phyloP scores from a whole-genome alignment of 1,140 invertebrate genomes.

The Bathynomus jamesi region DNA sequence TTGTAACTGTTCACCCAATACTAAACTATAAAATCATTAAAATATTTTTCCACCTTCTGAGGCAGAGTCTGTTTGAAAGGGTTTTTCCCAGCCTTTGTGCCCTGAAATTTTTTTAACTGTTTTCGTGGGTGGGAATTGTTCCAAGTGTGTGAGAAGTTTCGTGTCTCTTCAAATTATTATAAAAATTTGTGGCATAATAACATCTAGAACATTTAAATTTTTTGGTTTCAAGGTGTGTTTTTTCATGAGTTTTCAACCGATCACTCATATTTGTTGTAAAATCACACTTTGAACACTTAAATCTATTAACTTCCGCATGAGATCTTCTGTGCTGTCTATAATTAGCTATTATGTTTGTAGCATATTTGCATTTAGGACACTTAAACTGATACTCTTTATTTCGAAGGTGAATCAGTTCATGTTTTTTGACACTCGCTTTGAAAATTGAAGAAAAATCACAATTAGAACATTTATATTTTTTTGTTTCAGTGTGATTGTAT shows the following conservation, averaged over 20 bases:
- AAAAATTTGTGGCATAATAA: background rate
- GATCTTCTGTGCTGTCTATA: background rate
- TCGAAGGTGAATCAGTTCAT: background rate
- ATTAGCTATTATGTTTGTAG: background rate
- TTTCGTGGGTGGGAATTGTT: no score
- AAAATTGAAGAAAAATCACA: background rate
- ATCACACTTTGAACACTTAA: background rate
- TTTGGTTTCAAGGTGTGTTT: background rate
- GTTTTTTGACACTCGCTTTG: background rate
- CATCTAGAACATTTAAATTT: background rate
- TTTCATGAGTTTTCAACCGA: background rate
- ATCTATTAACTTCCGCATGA: background rate
- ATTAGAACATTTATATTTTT: background rate
- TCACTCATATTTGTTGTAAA: background rate
- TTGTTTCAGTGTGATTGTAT: background rate
- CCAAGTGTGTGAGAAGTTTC: background rate
- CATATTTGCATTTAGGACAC: background rate
- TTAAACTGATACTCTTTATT: background rate
- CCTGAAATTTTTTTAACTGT: no score
- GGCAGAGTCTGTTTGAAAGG: no score
- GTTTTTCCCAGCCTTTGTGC: no score
- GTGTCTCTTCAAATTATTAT: background rate
- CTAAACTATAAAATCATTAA: no score
- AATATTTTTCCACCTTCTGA: no score
- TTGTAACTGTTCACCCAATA: no score